Evolutionary conservation across 2,888 invertebrate genomes (phyloP), one percentile per base, ranked within the genome.

Genomic region (Tridacna gigas): DNA sequence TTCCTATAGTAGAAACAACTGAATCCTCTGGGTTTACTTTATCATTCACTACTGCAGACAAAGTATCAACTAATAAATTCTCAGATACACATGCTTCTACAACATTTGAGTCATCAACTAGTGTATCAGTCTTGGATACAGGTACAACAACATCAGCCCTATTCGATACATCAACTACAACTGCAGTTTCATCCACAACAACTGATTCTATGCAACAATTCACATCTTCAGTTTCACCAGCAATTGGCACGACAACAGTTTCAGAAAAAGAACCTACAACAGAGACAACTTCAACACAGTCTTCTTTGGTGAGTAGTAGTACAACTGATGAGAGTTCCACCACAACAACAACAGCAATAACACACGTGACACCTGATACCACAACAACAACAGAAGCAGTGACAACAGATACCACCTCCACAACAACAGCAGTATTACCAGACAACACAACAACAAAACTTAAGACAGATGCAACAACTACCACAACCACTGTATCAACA

Each of bases 401-500:
- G 65, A 51, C 69, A 7, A 18, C 69, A 61, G n/a, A 67, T 60
- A 25, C 63, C 37, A 37, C 78, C 37, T 20, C 47, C n/a, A 11
- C 28, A 66, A 73, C 79, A 61, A 47, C 76, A 67, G 45, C 69
- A 65, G 47, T 77, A 3, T 26, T 77, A 77, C 20, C 74, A 65
- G 20, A 48, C 47, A 74, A 63, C 20, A 51, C 26, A 37, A 61
- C 79, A 80, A 69, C 74, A 18, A 48, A 56, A 71, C 28, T 66
- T 65, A 65, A 51, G 9, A 71, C 80, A 77, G 26, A 61, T 37
- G 47, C 61, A 15, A 45, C 74, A 3, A 74, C 79, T 25, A 26
- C 71, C 47, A 74, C 79, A 45, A 47, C 67, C n/a, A 77, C 79
- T 26, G 47, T 73, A 22, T 66, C 81, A 60, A 61, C 71, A 48